Evolutionary conservation across 2,113 vertebrate species (phyloP), one percentile per base, ranked within the genome.

Genomic region (Coptodon bakossiorum): DNA sequence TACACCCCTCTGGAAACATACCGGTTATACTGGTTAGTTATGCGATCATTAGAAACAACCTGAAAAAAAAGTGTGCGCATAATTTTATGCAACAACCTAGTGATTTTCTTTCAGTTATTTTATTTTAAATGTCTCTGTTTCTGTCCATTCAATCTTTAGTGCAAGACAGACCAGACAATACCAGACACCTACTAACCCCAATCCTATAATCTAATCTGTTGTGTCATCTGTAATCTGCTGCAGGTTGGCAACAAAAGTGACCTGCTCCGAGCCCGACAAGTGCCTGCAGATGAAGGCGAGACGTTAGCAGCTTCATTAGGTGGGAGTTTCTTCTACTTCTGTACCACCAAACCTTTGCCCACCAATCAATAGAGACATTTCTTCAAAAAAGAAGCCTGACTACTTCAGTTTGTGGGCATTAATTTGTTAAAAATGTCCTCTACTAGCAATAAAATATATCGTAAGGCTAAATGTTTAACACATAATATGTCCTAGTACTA

Each of bases 231-330:
- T 88, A 88, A 92, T 93, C 91, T 73, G 17, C 38, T 87, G 57
- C 93, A 96, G 95, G 94, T 98, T 86, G 98, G 97, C 5, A 99
- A 99, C 96, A 99, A 99, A 95, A 98, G 97, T 2, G 98, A 99
- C 94, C 95, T 99, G 53, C 95, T 98, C 48, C 92, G 97, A 31
- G 98, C 98, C 27, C 95, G 98, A 85, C 98, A 98, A 87, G 98
- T 98, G 87, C 95, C 96, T 4, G 94, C 97, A 17, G 96, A 95
- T 12, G 97, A 98, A 13, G 98, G 98, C 6, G 96, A 97, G 92
- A 96, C 97, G 9, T 92, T 98, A 52, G 98, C 98, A 3, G 19
- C 94, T 1, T 97, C 98, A 50, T 95, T 98, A 86, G 97, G 97
- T 38, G 95, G 94, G 71, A 4, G 61, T 6, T 38, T 31, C 17